A percentile compares a stretch with the other conserved stretches of the same genome.
phyloP scores from a whole-genome alignment of 2,888 invertebrate genomes.

The Lithophane semibrunnea region DNA sequence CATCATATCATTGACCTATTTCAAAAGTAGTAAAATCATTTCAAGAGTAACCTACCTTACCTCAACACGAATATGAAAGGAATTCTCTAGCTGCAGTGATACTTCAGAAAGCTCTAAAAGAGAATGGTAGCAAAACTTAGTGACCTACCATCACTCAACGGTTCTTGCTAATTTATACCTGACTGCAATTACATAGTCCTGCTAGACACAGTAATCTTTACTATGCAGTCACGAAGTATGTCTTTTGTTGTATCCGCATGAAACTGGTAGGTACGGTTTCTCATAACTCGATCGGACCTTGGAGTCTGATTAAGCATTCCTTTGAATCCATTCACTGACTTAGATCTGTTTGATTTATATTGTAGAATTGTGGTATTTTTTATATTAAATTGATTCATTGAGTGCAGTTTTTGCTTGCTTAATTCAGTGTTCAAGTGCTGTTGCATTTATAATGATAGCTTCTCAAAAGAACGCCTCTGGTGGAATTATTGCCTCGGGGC shows the following conservation, averaged over 20 bases:
- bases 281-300: conserved; percentile 68
- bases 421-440: background rate
- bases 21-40: background rate
- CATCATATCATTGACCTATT: background rate
- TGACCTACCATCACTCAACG: conserved; percentile 37
- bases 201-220: conserved; percentile 63
- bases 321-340: conserved; percentile 66
- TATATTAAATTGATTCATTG: background rate
- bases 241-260: conserved; percentile 67
- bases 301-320: conserved; percentile 65
- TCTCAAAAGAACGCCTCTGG: background rate
- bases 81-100: background rate
- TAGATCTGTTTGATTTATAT: conserved; percentile 38
- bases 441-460: background rate
- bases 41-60: background rate
- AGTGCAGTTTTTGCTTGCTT: background rate
- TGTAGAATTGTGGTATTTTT: conserved; percentile 15
- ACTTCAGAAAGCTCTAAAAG: conserved; percentile 19
- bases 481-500: background rate
- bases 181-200: conserved; percentile 67
- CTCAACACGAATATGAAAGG: background rate
- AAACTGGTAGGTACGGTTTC: conserved; percentile 60
- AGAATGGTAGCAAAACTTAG: conserved; percentile 41
- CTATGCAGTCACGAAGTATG: conserved; percentile 70
- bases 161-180: conserved; percentile 53